Evolutionary conservation across 2,888 invertebrate species (phyloP).

Genomic region (Desoria tigrina): DNA sequence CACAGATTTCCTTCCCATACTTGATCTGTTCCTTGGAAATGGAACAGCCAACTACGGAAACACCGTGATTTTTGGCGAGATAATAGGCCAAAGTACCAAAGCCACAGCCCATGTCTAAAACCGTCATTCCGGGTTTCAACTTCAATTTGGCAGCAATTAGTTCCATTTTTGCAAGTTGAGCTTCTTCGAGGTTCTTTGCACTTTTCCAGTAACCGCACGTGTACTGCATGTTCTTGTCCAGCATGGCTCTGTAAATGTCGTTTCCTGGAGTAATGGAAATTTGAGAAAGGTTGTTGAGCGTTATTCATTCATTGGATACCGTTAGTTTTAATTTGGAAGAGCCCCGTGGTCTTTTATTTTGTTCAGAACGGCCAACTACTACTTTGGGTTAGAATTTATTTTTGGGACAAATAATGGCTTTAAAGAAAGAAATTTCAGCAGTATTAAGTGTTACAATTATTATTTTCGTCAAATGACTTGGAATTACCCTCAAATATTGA

Average conservation of each 20-base stretch:
- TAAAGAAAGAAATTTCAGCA: too few relatives aligned
- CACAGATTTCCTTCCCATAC: conserved; percentile 14
- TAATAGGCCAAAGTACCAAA: conserved; percentile 36
- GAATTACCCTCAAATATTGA: too few relatives aligned
- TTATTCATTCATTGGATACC: too few relatives aligned
- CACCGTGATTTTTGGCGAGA: conserved; percentile 34
- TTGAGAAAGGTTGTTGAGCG: too few relatives aligned
- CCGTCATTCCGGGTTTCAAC: conserved; percentile 41
- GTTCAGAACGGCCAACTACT: too few relatives aligned
- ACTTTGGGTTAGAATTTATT: too few relatives aligned
- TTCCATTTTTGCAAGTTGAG: conserved; percentile 39
- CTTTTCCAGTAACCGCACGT: conserved; percentile 48
- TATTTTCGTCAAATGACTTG: too few relatives aligned
- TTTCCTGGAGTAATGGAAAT: too few relatives aligned
- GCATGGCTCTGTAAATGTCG: conserved; percentile 18
- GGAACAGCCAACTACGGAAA: conserved; percentile 33
- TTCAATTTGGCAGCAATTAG: conserved; percentile 37
- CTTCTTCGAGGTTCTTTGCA: conserved; percentile 41
- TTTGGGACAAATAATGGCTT: too few relatives aligned
- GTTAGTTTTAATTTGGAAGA: too few relatives aligned
- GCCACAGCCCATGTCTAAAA: conserved; percentile 37
- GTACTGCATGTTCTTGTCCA: conserved; percentile 46
- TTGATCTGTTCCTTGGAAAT: conserved; percentile 34
- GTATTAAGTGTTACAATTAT: too few relatives aligned
- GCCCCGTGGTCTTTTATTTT: too few relatives aligned